A percentile compares a stretch with the other conserved stretches of the same genome.
These are phyloP conservation scores for Porphyrio hochstetteri DNA, from an alignment of 2,113 vertebrate genomes.

Conservation along the genomic window DNA sequence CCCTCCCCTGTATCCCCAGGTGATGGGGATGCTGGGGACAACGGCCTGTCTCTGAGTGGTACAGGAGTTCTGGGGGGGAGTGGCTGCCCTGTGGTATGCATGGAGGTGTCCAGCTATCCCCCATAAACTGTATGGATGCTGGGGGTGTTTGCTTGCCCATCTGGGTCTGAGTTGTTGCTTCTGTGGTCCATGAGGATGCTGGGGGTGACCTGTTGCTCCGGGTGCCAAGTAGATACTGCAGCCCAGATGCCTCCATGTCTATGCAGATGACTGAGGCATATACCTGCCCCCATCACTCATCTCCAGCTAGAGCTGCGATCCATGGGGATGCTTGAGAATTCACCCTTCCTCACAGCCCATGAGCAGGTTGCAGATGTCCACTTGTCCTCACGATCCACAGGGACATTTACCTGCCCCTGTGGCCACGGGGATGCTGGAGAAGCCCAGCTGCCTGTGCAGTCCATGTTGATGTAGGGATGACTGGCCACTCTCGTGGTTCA, in stretches of 20 bases:
- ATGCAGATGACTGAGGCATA: rapidly evolving
- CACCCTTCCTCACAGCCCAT: background rate
- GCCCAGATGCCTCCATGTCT: background rate
- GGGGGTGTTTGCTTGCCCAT: background rate
- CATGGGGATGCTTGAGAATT: background rate
- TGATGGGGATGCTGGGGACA: background rate
- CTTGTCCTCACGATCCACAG: background rate
- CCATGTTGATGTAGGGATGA: background rate
- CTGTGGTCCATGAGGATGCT: background rate
- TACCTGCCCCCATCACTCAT: background rate
- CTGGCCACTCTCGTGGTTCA: rapidly evolving
- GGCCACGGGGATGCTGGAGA: no score
- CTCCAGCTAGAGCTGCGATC: background rate
- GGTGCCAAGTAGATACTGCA: background rate
- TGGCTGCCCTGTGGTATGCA: background rate
- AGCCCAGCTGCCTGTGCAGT: no score
- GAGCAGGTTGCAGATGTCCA: background rate
- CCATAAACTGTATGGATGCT: background rate
- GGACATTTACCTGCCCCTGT: background rate
- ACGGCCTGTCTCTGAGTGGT: background rate
- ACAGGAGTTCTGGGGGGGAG: background rate
- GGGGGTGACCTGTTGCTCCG: background rate
- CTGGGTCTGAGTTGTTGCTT: background rate
- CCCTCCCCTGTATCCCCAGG: background rate
- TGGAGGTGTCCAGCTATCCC: background rate